Evolutionary conservation across 2,797 vertebrate genomes (phyloP).

Genomic region (Allobates femoralis): DNA sequence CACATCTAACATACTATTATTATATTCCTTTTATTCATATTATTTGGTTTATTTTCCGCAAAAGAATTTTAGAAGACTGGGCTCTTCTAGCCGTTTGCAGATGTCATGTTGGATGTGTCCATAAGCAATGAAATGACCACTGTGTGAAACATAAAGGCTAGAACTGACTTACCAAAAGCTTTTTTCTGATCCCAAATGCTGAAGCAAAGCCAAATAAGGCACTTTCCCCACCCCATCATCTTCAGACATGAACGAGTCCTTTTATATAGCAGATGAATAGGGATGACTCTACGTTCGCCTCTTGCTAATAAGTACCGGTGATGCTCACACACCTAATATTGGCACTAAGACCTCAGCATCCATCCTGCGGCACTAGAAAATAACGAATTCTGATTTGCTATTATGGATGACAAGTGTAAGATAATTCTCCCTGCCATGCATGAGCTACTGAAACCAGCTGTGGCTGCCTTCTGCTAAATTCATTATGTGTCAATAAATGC

Average conservation of each 20-base stretch:
- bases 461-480: slow-evolving; percentile 62
- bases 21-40: neutral
- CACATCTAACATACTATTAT: neutral
- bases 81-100: neutral
- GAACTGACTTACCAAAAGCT: slow-evolving; percentile 47
- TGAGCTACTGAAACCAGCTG: slow-evolving; percentile 58
- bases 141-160: neutral
- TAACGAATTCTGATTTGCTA: slow-evolving; percentile 17
- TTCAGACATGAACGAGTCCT: slow-evolving; percentile 44
- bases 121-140: neutral
- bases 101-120: neutral
- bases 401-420: slow-evolving; percentile 41
- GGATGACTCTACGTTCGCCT: slow-evolving; percentile 6
- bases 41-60: neutral
- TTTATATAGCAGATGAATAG: slow-evolving; percentile 17
- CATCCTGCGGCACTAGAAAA: neutral
- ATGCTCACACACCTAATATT: slow-evolving; percentile 12
- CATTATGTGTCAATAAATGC: slow-evolving; percentile 64
- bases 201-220: slow-evolving; percentile 42
- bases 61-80: neutral
- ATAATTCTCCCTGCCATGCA: slow-evolving; percentile 45
- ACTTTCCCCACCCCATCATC: slow-evolving; percentile 44
- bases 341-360: slow-evolving; percentile 8
- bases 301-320: neutral
- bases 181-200: slow-evolving; percentile 17